phyloP scores from a whole-genome alignment of 2,113 vertebrate genomes.

The Neomonachus schauinslandi region DNA sequence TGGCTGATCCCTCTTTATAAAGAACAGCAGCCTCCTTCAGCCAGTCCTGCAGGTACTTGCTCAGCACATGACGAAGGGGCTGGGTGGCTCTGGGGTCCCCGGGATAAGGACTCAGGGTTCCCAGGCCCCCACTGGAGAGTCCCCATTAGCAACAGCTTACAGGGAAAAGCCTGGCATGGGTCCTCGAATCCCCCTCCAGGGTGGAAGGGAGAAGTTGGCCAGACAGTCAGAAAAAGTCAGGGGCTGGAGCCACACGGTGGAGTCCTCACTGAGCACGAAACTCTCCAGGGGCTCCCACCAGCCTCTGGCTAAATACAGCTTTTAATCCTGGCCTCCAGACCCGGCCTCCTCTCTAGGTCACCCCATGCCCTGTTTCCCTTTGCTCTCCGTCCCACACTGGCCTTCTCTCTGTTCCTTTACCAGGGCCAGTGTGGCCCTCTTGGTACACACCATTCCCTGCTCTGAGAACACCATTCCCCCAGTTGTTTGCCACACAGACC shows the following conservation, averaged over 20 bases:
- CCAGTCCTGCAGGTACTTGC: not conserved
- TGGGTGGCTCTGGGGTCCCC: fast-evolving
- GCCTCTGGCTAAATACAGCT: not conserved
- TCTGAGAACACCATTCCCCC: not conserved
- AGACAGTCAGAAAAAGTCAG: not conserved
- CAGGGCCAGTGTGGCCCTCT: not conserved
- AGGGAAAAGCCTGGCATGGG: not conserved
- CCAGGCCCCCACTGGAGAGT: not conserved
- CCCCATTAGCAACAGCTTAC: not conserved
- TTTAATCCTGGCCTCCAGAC: not conserved
- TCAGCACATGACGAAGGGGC: fast-evolving
- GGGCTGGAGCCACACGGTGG: not conserved
- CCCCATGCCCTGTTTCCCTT: not conserved
- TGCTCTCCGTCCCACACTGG: not conserved
- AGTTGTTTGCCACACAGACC: not conserved
- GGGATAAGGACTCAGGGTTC: not conserved
- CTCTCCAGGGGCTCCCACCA: not conserved
- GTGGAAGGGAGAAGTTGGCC: not conserved
- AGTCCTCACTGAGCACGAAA: not conserved
- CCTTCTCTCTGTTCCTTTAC: not conserved
- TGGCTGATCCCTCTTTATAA: not conserved
- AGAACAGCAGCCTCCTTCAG: not conserved
- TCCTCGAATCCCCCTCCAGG: not conserved
- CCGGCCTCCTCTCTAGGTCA: not conserved
- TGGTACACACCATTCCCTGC: not conserved